phyloP scores from a whole-genome alignment of 2,888 invertebrate species.

The Subacronicta megacephala region DNA sequence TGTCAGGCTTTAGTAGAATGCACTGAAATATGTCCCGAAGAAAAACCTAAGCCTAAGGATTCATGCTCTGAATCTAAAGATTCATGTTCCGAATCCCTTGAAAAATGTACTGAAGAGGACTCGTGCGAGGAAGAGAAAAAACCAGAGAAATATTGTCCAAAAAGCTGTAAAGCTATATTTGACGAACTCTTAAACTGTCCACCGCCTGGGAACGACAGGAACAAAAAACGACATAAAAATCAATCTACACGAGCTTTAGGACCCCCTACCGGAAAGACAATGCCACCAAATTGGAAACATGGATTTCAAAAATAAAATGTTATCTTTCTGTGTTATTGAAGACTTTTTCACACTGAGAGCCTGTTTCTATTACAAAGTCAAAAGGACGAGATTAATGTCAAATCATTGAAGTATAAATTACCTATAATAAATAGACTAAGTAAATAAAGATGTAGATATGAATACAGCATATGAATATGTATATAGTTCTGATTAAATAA shows the following conservation, averaged over 20 bases:
- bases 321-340: background rate
- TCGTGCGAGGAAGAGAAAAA: background rate
- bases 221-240: background rate
- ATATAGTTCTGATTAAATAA: too few relatives aligned
- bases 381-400: too few relatives aligned
- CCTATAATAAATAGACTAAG: too few relatives aligned
- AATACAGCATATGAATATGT: too few relatives aligned
- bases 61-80: background rate
- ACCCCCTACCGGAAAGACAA: background rate
- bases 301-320: background rate
- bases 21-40: slow-evolving; percentile 49
- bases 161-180: slow-evolving; percentile 9
- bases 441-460: too few relatives aligned
- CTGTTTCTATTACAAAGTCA: too few relatives aligned
- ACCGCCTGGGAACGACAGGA: slow-evolving; percentile 1
- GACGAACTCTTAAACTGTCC: slow-evolving; percentile 11
- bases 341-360: too few relatives aligned
- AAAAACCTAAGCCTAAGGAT: background rate
- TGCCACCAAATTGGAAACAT: slow-evolving; percentile 9
- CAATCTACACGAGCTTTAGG: background rate
- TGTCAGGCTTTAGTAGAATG: slow-evolving; percentile 59
- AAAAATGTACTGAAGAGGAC: slow-evolving; percentile 4
- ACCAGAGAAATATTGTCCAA: slow-evolving; percentile 3
- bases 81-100: background rate
- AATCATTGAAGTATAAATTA: too few relatives aligned